Percentiles rank a stretch among this genome's conserved stretches.
These are phyloP conservation scores for Euspilapteryx auroguttella DNA, from an alignment of 2,888 invertebrate species.

Conservation along the genomic window DNA sequence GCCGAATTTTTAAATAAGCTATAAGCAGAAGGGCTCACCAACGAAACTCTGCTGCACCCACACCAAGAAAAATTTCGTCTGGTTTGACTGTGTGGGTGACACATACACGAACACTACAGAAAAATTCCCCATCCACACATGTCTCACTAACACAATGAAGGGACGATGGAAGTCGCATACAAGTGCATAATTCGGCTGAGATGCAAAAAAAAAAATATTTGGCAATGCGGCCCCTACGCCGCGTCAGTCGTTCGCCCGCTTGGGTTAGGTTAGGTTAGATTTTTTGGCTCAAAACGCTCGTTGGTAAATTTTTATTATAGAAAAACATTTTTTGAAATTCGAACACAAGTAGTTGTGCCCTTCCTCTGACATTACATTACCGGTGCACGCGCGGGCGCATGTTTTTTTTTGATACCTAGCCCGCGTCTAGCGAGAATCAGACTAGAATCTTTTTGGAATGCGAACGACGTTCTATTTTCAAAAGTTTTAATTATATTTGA, in stretches of 20 bases:
- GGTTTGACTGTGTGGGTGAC: constrained; percentile 32
- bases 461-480: too few species aligned
- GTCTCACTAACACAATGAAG: constrained; percentile 60
- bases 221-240: constrained; percentile 62
- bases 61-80: constrained; percentile 36
- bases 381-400: constrained; percentile 8
- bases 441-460: constrained; percentile 28
- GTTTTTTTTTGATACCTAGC: constrained; percentile 11
- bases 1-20: constrained; percentile 47
- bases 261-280: constrained; percentile 62
- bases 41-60: constrained; percentile 24
- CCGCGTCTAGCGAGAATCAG: constrained; percentile 9
- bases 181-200: constrained; percentile 63
- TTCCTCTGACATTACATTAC: constrained; percentile 21
- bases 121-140: constrained; percentile 55
- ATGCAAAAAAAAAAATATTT: constrained; percentile 62
- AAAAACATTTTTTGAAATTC: constrained; percentile 40
- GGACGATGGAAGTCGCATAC: constrained; percentile 61
- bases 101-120: constrained; percentile 40
- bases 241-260: constrained; percentile 59
- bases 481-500: too few species aligned
- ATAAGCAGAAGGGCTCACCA: constrained; percentile 40
- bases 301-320: constrained; percentile 48
- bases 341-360: constrained; percentile 33
- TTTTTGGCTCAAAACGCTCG: constrained; percentile 60